Conservation (phyloP, 2,888 invertebrate species). For the Hydriomena furcata region DNA sequence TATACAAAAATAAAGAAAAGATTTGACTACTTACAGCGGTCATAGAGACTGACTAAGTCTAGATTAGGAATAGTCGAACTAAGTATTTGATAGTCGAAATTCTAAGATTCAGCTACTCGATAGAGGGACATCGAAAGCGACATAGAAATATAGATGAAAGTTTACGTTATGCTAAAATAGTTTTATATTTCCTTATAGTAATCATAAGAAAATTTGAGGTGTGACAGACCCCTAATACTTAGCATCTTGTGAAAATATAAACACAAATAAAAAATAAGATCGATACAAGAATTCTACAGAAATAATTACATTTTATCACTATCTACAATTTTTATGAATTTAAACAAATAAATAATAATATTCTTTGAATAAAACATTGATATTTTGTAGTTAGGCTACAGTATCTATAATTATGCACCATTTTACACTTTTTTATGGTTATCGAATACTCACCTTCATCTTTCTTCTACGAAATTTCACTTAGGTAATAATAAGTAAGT, state of each 20-base stretch:
- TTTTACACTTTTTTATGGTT: constrained; percentile 25
- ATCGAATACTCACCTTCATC: background rate
- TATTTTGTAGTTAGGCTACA: constrained; percentile 24
- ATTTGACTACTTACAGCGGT: constrained; percentile 18
- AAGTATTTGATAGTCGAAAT: constrained; percentile 20
- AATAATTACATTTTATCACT: background rate
- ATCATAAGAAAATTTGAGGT: constrained; percentile 79
- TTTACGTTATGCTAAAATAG: constrained; percentile 67
- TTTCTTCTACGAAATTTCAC: too few species aligned
- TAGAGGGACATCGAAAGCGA: constrained; percentile 75
- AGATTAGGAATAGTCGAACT: constrained; percentile 19
- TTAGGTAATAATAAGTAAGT: too few species aligned
- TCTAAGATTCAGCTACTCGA: constrained; percentile 45
- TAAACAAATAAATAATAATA: background rate
- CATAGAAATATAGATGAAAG: constrained; percentile 71
- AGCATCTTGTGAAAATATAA: constrained; percentile 46
- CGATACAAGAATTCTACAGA: too few species aligned
- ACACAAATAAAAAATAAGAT: constrained; percentile 12
- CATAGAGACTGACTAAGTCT: constrained; percentile 7
- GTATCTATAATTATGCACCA: constrained; percentile 40
- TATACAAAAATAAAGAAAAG: background rate
- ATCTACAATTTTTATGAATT: constrained; percentile 4
- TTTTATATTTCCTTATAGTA: constrained; percentile 71
- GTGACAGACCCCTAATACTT: constrained; percentile 41
- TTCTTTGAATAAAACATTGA: constrained; percentile 23